These are phyloP conservation scores for Casuarius casuarius DNA, from an alignment of 2,113 vertebrate species.

Conservation along the genomic window DNA sequence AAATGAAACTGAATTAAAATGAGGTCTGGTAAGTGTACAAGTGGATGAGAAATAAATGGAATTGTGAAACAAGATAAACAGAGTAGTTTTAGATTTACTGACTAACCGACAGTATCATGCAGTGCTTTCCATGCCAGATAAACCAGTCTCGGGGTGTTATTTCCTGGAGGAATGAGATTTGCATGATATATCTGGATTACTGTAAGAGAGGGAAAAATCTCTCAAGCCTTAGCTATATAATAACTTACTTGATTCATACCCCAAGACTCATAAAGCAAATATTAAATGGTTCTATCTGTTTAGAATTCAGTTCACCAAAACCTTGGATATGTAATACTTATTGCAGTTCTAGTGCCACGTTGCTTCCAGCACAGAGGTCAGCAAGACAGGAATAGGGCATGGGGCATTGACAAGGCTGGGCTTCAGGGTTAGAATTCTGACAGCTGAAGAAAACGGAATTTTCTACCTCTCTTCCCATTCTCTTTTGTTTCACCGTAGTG, in stretches of 20 bases:
- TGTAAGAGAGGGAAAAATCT: background rate
- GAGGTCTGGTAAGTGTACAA: background rate
- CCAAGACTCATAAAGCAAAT: background rate
- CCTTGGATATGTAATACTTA: background rate
- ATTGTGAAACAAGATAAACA: conserved; percentile 31
- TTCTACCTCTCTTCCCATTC: background rate
- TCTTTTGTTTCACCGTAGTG: background rate
- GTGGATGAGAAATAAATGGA: conserved; percentile 10
- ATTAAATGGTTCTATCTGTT: background rate
- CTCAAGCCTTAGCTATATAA: background rate
- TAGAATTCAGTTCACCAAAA: background rate
- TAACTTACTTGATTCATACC: background rate
- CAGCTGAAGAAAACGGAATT: background rate
- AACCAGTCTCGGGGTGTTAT: background rate
- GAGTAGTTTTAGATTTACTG: conserved; percentile 14
- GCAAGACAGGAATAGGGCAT: background rate
- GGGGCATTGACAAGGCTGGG: background rate
- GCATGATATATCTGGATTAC: background rate
- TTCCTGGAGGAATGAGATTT: background rate
- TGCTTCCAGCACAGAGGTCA: background rate
- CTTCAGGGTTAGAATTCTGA: background rate
- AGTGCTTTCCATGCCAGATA: background rate
- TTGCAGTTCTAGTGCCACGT: background rate
- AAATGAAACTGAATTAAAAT: conserved; percentile 10
- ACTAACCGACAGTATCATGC: background rate